Conservation (phyloP, 2,797 vertebrate genomes). For the Mus spretus region DNA sequence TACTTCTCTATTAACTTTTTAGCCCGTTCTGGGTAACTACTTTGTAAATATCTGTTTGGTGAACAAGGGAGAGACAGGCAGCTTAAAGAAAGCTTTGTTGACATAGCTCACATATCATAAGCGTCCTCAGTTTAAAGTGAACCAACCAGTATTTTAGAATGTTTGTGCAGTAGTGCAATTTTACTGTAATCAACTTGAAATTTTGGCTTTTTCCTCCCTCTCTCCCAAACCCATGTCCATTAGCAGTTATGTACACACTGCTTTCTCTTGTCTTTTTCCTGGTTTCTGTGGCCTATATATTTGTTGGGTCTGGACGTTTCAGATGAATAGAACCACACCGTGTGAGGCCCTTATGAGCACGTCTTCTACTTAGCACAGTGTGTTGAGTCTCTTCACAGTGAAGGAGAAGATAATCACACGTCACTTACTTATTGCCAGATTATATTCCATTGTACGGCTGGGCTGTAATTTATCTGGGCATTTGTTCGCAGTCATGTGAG, state of each 20-base stretch:
- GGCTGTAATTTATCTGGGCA: not conserved
- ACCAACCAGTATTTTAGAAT: not conserved
- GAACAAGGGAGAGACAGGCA: conserved; percentile 33
- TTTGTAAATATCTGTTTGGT: conserved; percentile 34
- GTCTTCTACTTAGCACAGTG: not conserved
- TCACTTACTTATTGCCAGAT: conserved; percentile 12
- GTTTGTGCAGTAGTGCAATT: not conserved
- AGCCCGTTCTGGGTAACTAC: not conserved
- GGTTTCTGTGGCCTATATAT: not conserved
- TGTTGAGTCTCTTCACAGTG: not conserved
- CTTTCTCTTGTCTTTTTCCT: not conserved
- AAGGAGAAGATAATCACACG: not conserved
- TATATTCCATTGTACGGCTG: not conserved
- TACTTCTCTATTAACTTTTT: conserved; percentile 52
- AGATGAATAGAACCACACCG: not conserved
- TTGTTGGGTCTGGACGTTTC: not conserved
- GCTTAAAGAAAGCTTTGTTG: not conserved
- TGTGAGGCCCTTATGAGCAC: not conserved
- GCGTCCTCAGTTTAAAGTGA: not conserved
- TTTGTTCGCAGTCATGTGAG: not conserved
- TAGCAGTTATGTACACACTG: not conserved
- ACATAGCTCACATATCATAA: not conserved
- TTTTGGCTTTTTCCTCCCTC: not conserved
- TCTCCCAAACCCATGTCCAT: not conserved
- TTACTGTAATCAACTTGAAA: not conserved